Evolutionary conservation across 2,888 invertebrate species (phyloP), one percentile per base, ranked within the genome.

Genomic region (Teinopalpus imperialis): DNA sequence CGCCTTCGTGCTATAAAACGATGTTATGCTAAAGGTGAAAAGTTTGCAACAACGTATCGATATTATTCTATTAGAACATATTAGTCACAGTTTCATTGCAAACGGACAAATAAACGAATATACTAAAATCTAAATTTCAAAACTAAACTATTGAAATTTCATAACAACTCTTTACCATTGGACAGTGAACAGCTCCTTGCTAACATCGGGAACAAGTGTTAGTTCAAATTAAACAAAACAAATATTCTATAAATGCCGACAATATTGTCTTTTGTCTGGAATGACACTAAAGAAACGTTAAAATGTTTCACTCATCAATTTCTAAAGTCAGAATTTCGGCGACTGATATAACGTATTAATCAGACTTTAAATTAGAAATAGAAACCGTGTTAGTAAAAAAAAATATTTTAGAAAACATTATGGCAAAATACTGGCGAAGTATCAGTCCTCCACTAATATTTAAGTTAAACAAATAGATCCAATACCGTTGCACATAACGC

Each of bases 261-360:
- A 83, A 81, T 69, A 74, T 75, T 86, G 86, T 87, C 87, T 88
- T 87, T 88, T 86, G 80, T 81, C 81, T 87, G 87, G 87, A 88
- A 88, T 88, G 87, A 88, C 81, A 82, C 82, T 78, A 71, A 62
- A 60, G 57, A 62, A 63, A 64, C 57, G 56, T 59, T 64, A 65
- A 57, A 54, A 54, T 69, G 59, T 72, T 76, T 68, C 64, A 73
- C 64, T 68, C 61, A 59, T 59, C 59, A 58, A 64, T 62, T 60
- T 63, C 61, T 69, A 69, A 69, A 68, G 66, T 77, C 78, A 77
- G 60, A 80, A 78, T 79, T 77, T 80, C 59, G 69, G 69, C 58
- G 69, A 68, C 67, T 61, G 74, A 72, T 20, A 14, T 63, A 55
- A 60, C 66, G 63, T 60, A 64, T 48, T 58, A 61, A 72, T 70